Evolutionary conservation across 1,140 invertebrate species (phyloP).

Genomic region (Atta cephalotes): DNA sequence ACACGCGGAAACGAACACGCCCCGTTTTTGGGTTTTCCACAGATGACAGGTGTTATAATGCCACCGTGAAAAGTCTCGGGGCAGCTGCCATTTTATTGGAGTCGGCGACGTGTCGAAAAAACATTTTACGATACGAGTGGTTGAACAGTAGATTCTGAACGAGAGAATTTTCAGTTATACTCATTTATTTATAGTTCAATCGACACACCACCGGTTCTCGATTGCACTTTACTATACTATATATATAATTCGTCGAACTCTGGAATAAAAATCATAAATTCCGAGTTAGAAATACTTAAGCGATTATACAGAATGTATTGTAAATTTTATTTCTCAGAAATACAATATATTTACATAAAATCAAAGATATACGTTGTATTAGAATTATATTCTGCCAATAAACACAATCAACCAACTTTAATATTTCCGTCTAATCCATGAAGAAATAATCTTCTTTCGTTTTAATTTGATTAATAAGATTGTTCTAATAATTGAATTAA

Average conservation of each 20-base stretch:
- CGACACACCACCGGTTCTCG: background rate
- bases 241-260: no score
- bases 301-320: background rate
- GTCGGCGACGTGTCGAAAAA: slow-evolving; percentile 38
- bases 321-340: background rate
- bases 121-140: slow-evolving; percentile 51
- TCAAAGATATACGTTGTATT: background rate
- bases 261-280: slow-evolving; percentile 20
- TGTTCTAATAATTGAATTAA: no score
- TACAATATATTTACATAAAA: background rate
- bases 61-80: slow-evolving; percentile 57
- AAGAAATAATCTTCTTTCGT: no score
- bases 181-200: slow-evolving; percentile 57
- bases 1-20: slow-evolving; percentile 44
- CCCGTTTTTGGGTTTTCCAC: slow-evolving; percentile 36
- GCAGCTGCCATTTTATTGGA: slow-evolving; percentile 61
- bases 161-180: slow-evolving; percentile 24
- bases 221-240: slow-evolving; percentile 15
- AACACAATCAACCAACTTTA: background rate
- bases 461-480: no score
- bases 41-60: slow-evolving; percentile 57
- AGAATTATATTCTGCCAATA: background rate
- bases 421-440: no score
- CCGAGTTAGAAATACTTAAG: background rate
- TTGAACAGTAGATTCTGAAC: slow-evolving; percentile 17